phyloP scores from a whole-genome alignment of 2,113 vertebrate species.

The Notarius quadriscutis region DNA sequence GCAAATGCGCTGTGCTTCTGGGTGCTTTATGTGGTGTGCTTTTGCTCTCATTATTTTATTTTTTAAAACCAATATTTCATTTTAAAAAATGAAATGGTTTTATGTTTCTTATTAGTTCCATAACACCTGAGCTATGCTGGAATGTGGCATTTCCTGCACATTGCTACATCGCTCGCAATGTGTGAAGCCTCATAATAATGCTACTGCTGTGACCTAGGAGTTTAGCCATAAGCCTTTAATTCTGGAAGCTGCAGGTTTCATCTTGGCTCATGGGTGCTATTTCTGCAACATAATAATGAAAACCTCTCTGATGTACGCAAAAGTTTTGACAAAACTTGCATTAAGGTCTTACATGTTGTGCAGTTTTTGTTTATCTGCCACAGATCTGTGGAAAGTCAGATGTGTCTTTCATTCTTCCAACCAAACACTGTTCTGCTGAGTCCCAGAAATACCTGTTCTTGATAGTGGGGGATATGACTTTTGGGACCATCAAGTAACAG shows the following conservation, averaged over 20 bases:
- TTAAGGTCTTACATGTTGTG: not conserved
- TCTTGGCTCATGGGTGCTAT: not conserved
- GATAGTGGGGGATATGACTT: not conserved
- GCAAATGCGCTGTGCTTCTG: constrained; percentile 71
- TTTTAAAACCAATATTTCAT: constrained; percentile 29
- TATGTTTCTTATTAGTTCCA: constrained; percentile 47
- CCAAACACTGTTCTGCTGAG: not conserved
- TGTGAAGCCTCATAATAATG: constrained; percentile 17
- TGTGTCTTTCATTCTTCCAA: not conserved
- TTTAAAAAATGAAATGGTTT: constrained; percentile 45
- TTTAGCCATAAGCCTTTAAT: not conserved
- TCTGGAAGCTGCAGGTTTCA: not conserved
- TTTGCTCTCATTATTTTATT: constrained; percentile 51
- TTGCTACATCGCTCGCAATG: constrained; percentile 23
- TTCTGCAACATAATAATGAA: not conserved
- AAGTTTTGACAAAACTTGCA: not conserved
- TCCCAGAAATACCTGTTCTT: not conserved
- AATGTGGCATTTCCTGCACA: constrained; percentile 23
- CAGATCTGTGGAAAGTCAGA: not conserved
- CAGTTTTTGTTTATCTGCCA: not conserved
- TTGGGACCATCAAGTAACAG: not conserved
- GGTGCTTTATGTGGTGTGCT: constrained; percentile 66
- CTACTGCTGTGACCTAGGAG: constrained; percentile 13
- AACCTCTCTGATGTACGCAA: not conserved
- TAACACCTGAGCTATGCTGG: constrained; percentile 20